These are phyloP conservation scores for Pristionchus arcanus DNA, from an alignment of 2,888 invertebrate species.

Conservation along the genomic window DNA sequence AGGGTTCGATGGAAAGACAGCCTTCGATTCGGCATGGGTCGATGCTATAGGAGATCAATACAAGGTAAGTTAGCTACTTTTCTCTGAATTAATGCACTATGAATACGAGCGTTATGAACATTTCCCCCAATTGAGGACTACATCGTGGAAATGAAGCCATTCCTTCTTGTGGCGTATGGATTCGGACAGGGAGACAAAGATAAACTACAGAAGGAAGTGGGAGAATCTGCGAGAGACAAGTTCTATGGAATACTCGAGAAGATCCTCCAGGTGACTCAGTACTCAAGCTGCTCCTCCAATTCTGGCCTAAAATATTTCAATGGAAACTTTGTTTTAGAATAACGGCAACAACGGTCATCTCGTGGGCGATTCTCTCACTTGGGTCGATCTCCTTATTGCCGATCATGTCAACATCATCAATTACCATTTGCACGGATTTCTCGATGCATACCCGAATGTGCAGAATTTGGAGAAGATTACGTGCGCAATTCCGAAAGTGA, in stretches of 20 bases:
- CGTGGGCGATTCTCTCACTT: background rate
- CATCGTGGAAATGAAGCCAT: background rate
- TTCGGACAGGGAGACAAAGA: background rate
- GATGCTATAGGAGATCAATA: background rate
- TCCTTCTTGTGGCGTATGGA: background rate
- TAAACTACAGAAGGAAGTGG: constrained; percentile 15
- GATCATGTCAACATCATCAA: background rate
- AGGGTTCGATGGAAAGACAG: background rate
- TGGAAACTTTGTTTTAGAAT: background rate
- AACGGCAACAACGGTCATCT: background rate
- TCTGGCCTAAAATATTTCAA: background rate
- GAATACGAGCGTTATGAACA: background rate
- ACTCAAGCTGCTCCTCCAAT: background rate
- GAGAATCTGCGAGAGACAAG: constrained; percentile 16
- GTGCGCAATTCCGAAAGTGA: background rate
- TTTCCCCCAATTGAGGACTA: background rate
- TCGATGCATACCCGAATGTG: background rate
- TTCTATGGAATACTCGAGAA: constrained; percentile 25
- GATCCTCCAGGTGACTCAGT: background rate
- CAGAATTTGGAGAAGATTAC: background rate
- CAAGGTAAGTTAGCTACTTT: background rate
- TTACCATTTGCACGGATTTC: background rate
- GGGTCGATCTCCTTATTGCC: background rate
- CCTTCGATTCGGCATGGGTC: background rate
- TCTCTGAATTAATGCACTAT: background rate